phyloP scores from a whole-genome alignment of 2,888 invertebrate species.

The Drosophila setosimentum region DNA sequence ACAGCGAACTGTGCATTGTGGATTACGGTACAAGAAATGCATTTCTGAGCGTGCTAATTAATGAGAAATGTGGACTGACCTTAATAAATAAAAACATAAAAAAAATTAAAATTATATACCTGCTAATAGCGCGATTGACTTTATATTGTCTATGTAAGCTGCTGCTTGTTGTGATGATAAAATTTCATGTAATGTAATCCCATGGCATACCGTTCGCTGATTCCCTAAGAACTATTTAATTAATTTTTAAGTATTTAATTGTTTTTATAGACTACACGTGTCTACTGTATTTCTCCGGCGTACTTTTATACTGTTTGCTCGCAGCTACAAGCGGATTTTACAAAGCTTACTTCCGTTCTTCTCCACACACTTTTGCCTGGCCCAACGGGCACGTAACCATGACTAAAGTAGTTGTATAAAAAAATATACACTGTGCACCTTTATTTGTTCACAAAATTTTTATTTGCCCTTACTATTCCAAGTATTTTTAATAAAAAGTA shows the following conservation, averaged over 20 bases:
- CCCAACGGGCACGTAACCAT: slow-evolving; percentile 20
- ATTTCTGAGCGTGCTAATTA: slow-evolving; percentile 15
- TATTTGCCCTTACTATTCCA: slow-evolving; percentile 4
- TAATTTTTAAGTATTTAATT: slow-evolving; percentile 29
- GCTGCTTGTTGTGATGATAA: not conserved
- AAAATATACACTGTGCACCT: slow-evolving; percentile 15
- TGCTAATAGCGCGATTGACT: not conserved
- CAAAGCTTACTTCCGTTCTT: slow-evolving; percentile 16
- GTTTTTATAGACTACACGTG: slow-evolving; percentile 20
- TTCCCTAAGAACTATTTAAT: slow-evolving; percentile 31
- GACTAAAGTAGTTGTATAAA: slow-evolving; percentile 13
- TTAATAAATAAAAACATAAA: not conserved
- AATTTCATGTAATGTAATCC: slow-evolving; percentile 10
- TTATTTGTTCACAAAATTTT: not conserved
- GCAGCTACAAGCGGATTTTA: slow-evolving; percentile 41
- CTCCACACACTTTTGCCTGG: slow-evolving; percentile 21
- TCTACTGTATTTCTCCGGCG: not conserved
- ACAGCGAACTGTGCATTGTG: slow-evolving; percentile 9
- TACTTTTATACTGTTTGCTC: slow-evolving; percentile 10
- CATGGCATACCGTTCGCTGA: not conserved
- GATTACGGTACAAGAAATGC: slow-evolving; percentile 23
- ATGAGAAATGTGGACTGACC: slow-evolving; percentile 1
- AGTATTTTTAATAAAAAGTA: slow-evolving; percentile 18
- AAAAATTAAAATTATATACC: not conserved
- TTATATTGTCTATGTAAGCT: not conserved